These are phyloP conservation scores for Eriosoma lanigerum DNA, from an alignment of 1,140 invertebrate genomes.

Conservation along the genomic window DNA sequence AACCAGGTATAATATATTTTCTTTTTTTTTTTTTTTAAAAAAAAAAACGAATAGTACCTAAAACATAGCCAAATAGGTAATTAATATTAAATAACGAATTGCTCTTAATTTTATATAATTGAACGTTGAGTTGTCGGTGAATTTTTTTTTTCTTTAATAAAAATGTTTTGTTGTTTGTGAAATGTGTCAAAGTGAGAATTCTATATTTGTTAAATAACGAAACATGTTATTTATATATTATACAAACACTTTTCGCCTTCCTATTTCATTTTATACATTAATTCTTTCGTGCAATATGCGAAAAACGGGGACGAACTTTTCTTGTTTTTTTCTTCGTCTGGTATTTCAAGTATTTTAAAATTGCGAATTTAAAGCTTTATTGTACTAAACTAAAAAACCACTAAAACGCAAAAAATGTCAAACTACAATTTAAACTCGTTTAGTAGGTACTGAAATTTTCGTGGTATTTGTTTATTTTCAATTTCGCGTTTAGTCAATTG, in stretches of 20 bases:
- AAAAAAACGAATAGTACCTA: too few relatives aligned
- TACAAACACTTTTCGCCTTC: neutral
- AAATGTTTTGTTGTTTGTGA: too few relatives aligned
- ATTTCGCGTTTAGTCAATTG: slow-evolving; percentile 8
- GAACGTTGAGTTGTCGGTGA: too few relatives aligned
- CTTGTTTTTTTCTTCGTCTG: neutral
- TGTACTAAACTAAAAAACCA: neutral
- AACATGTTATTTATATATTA: too few relatives aligned
- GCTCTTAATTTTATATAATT: too few relatives aligned
- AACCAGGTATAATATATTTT: too few relatives aligned
- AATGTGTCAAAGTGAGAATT: too few relatives aligned
- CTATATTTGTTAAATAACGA: too few relatives aligned
- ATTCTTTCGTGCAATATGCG: neutral
- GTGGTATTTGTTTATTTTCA: neutral
- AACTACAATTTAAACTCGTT: neutral
- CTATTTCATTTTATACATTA: neutral
- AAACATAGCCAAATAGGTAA: too few relatives aligned
- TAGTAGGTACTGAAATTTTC: neutral
- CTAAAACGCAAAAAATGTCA: slow-evolving; percentile 20
- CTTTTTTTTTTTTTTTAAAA: too few relatives aligned
- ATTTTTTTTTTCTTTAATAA: too few relatives aligned
- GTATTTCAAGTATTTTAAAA: slow-evolving; percentile 30
- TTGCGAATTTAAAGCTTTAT: slow-evolving; percentile 12
- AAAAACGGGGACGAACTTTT: neutral
- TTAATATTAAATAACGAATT: too few relatives aligned